Evolutionary conservation across 2,888 invertebrate genomes (phyloP), one percentile per base, ranked within the genome.

Genomic region (Hydroisotoma schaefferi): DNA sequence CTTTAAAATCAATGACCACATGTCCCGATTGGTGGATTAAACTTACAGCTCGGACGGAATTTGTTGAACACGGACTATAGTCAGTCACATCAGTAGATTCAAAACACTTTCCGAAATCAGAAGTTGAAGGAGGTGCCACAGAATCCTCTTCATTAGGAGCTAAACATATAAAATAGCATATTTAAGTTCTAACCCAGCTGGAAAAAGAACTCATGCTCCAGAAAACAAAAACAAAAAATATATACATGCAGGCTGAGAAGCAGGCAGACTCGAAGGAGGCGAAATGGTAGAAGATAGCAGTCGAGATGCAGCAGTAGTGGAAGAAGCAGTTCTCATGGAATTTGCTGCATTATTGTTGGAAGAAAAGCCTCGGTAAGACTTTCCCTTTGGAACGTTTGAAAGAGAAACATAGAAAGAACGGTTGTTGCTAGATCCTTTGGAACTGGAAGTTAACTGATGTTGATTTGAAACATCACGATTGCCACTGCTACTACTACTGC

Each of bases 331-430:
- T 53, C 54, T 54, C 44, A 37, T 12, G 8, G 57, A 49, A 53
- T n/a, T n/a, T n/a, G n/a, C n/a, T n/a, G n/a, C n/a, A n/a, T 59
- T 25, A 38, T 51, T 44, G 47, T 55, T 25, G 28, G 55, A 33
- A 47, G 61, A 59, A 59, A 67, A 67, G 26, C 56, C 61, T 57
- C 63, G 57, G 46, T 53, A 67, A 29, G 61, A 43, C 57, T 67
- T 67, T 55, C 66, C 66, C 43, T 63, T 67, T 6, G 66, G 66
- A 48, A 67, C 66, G 57, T 67, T 67, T 27, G 66, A 63, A 28
- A 67, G 56, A 49, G 63, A 63, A 28, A 67, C 52, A 55, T 67
- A 67, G 51, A 67, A 56, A 63, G 66, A 67, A 33, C 66, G 66
- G 40, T 61, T 67, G 38, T 61, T 57, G 37, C 60, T 47, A 25